Conservation (phyloP, 1,140 invertebrate genomes). For the Aporrectodea caliginosa region DNA sequence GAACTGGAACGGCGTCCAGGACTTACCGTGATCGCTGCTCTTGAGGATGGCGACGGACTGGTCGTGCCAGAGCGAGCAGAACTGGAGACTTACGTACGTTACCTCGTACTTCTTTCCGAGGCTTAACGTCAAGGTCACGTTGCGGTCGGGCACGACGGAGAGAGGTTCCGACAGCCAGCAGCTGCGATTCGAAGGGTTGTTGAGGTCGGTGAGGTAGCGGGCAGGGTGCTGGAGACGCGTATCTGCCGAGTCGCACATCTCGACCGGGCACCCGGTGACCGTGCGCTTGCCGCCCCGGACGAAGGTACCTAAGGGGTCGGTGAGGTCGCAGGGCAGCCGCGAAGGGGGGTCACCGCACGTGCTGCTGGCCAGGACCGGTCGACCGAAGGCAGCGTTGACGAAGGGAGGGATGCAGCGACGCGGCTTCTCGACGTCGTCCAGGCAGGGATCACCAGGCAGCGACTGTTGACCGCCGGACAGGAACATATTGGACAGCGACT, state of each 20-base stretch:
- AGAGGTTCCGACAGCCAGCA: slow-evolving; percentile 80
- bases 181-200: slow-evolving; percentile 76
- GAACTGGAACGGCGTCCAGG: slow-evolving; percentile 56
- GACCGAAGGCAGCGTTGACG: slow-evolving; percentile 93
- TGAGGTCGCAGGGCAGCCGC: slow-evolving; percentile 22
- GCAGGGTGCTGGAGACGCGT: slow-evolving; percentile 73
- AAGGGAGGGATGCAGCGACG: slow-evolving; percentile 72
- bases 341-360: slow-evolving; percentile 72
- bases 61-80: slow-evolving; percentile 78
- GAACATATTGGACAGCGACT: background rate
- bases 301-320: slow-evolving; percentile 27
- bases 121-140: slow-evolving; percentile 51
- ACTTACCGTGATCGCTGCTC: slow-evolving; percentile 60
- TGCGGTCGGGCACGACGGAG: slow-evolving; percentile 31
- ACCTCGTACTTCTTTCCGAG: slow-evolving; percentile 91
- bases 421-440: slow-evolving; percentile 65
- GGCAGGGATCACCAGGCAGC: slow-evolving; percentile 70
- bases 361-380: slow-evolving; percentile 77
- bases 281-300: slow-evolving; percentile 2
- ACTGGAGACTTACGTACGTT: slow-evolving; percentile 91
- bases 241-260: slow-evolving; percentile 78
- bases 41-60: slow-evolving; percentile 90
- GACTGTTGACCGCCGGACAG: no score
- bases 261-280: slow-evolving; percentile 64
- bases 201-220: slow-evolving; percentile 83